These are phyloP conservation scores for Noctua janthe DNA, from an alignment of 2,888 invertebrate species.

Conservation along the genomic window DNA sequence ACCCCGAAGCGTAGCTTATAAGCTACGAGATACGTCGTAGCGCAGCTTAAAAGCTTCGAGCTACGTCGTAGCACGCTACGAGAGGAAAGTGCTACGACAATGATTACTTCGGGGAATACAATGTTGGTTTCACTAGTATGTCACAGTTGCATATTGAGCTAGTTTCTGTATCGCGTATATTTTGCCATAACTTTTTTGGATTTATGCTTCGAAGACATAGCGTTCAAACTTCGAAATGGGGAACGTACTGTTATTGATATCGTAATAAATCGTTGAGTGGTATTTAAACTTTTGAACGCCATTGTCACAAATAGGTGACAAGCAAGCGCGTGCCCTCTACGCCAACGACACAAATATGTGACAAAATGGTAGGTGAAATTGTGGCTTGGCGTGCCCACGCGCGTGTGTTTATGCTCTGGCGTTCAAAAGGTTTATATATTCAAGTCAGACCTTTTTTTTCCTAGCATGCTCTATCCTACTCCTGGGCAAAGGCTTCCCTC, in stretches of 20 bases:
- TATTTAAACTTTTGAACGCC: neutral
- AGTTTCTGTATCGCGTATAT: neutral
- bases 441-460: too few relatives aligned
- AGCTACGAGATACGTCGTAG: neutral
- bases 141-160: neutral
- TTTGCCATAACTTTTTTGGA: neutral
- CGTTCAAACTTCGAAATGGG: too few relatives aligned
- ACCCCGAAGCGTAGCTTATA: neutral
- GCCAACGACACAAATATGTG: too few relatives aligned
- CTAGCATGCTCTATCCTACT: too few relatives aligned
- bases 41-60: constrained; percentile 1
- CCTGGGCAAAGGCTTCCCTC: too few relatives aligned
- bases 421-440: too few relatives aligned
- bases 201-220: neutral
- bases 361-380: too few relatives aligned
- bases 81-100: constrained; percentile 26
- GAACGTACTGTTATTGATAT: neutral
- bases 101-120: constrained; percentile 4
- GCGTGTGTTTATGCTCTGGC: too few relatives aligned
- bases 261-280: neutral
- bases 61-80: constrained; percentile 40
- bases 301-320: too few relatives aligned
- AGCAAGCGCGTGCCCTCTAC: too few relatives aligned
- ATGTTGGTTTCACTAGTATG: neutral
- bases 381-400: too few relatives aligned